Evolutionary conservation across 2,888 invertebrate species (phyloP).

Genomic region (Eledona agricola): DNA sequence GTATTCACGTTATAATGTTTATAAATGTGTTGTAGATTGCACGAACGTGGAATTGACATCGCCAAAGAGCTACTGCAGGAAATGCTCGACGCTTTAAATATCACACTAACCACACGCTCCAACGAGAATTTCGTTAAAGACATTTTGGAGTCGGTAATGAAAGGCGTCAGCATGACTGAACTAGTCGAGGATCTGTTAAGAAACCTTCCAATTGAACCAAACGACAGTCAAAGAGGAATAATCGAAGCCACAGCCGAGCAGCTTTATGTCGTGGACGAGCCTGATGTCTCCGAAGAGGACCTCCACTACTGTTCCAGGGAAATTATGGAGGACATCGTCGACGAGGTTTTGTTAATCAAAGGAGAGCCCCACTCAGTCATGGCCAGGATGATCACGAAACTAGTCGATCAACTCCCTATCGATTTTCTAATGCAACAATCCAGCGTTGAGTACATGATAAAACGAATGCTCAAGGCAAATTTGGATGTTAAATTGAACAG

Average conservation of each 20-base stretch:
- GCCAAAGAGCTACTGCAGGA: conserved; percentile 49
- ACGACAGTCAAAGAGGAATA: conserved; percentile 47
- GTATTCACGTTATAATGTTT: too few relatives aligned
- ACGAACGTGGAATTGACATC: conserved; percentile 45
- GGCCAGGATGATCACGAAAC: conserved; percentile 46
- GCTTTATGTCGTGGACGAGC: conserved; percentile 50
- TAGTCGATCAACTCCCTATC: conserved; percentile 48
- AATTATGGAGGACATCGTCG: conserved; percentile 50
- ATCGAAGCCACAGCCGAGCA: conserved; percentile 54
- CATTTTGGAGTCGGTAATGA: conserved; percentile 47
- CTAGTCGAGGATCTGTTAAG: conserved; percentile 52
- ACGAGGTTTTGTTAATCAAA: conserved; percentile 42
- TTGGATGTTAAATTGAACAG: conserved; percentile 37
- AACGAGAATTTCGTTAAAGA: conserved; percentile 47
- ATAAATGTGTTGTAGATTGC: conserved; percentile 40
- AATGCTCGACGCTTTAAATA: conserved; percentile 48
- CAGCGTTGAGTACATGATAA: conserved; percentile 39
- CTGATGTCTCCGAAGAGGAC: conserved; percentile 40
- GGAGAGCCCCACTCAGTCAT: conserved; percentile 48
- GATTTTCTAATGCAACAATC: conserved; percentile 40
- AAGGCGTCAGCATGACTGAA: conserved; percentile 48
- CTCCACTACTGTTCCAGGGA: conserved; percentile 30
- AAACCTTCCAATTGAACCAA: conserved; percentile 49
- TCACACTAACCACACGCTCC: conserved; percentile 38
- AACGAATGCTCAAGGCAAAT: conserved; percentile 31